phyloP scores from a whole-genome alignment of 2,113 vertebrate genomes.

The Rutilus rutilus region DNA sequence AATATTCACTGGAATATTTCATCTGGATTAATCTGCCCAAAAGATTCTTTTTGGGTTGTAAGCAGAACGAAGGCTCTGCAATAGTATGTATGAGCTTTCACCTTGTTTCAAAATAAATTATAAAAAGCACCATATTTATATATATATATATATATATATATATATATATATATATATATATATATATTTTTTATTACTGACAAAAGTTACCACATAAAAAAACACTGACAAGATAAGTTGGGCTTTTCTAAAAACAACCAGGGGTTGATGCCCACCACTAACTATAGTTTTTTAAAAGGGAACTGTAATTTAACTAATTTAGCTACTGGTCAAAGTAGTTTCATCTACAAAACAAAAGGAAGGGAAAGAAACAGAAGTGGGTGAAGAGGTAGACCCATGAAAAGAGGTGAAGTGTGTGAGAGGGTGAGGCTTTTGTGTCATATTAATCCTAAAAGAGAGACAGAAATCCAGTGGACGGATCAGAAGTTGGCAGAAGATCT shows the following conservation, averaged over 20 bases:
- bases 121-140: background rate
- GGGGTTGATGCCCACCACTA: background rate
- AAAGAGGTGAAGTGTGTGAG: background rate
- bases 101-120: background rate
- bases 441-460: background rate
- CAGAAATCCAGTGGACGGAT: background rate
- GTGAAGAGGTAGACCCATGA: background rate
- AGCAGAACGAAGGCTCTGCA: background rate
- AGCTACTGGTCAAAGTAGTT: background rate
- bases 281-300: background rate
- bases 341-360: background rate
- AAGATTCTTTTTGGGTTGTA: background rate
- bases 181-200: background rate
- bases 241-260: background rate
- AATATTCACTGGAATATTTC: background rate
- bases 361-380: background rate
- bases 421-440: background rate
- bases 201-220: background rate
- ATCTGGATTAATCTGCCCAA: background rate
- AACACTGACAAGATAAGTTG: background rate
- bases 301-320: background rate
- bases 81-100: background rate
- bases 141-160: no score
- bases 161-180: no score
- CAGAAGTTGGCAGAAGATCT: background rate